A percentile compares a stretch with the other conserved stretches of the same genome.
phyloP scores from a whole-genome alignment of 1,140 invertebrate genomes.

The Drosophila elegans region DNA sequence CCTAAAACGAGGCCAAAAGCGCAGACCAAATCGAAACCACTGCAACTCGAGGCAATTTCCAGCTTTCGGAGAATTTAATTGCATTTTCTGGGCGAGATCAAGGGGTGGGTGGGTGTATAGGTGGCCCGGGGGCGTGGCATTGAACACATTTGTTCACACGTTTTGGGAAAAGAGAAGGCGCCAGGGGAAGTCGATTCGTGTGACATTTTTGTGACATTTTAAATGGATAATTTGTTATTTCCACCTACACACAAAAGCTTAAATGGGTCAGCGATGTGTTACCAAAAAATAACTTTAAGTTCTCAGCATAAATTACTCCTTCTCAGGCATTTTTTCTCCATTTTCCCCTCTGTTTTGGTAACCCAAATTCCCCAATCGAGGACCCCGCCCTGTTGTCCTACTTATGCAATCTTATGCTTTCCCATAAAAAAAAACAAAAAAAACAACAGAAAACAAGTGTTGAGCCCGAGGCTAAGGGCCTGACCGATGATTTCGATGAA shows the following conservation, averaged over 20 bases:
- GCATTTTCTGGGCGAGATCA: slow-evolving; percentile 20
- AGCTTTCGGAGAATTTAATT: slow-evolving; percentile 30
- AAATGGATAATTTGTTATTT: slow-evolving; percentile 40
- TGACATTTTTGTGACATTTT: slow-evolving; percentile 41
- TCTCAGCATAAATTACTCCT: slow-evolving; percentile 31
- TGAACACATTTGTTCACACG: slow-evolving; percentile 33
- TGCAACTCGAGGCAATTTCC: slow-evolving; percentile 11
- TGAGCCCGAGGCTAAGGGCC: slow-evolving; percentile 30
- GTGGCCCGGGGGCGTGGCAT: slow-evolving; percentile 11
- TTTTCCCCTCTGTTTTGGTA: slow-evolving; percentile 21
- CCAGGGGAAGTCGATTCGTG: slow-evolving; percentile 11
- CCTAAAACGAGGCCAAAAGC: slow-evolving; percentile 13
- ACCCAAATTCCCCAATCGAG: slow-evolving; percentile 36
- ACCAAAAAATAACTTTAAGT: slow-evolving; percentile 4
- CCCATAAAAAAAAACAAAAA: slow-evolving; percentile 11
- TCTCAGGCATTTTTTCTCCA: not conserved
- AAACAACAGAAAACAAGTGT: slow-evolving; percentile 19
- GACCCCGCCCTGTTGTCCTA: slow-evolving; percentile 44
- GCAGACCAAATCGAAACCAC: slow-evolving; percentile 4
- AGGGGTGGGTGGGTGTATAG: slow-evolving; percentile 5
- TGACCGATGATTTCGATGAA: slow-evolving; percentile 34
- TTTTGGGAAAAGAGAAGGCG: not conserved
- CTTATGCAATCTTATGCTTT: slow-evolving; percentile 42
- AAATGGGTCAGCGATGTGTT: slow-evolving; percentile 29
- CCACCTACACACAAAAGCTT: slow-evolving; percentile 9